Conservation (phyloP, 2,113 vertebrate genomes). For the Aplodontia rufa region DNA sequence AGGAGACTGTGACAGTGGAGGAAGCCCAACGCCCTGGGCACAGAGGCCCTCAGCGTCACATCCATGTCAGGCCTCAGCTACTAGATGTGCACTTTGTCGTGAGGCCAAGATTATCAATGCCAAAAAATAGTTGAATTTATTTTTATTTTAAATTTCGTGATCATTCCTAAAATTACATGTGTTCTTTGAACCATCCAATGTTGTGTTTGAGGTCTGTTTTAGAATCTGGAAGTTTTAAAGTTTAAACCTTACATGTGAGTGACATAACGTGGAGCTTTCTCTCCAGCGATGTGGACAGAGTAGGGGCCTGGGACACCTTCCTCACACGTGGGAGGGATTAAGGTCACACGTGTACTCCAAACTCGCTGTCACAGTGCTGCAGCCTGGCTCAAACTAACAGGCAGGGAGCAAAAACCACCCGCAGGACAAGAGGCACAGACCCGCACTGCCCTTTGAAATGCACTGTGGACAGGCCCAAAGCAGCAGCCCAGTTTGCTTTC, state of each 20-base stretch:
- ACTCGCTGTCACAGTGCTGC: too few relatives aligned
- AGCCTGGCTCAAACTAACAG: background rate
- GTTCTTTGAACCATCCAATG: background rate
- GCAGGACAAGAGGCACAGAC: too few relatives aligned
- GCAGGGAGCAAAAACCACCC: background rate
- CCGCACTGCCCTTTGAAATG: background rate
- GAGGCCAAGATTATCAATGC: background rate
- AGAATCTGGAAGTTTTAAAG: background rate
- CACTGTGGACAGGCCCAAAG: too few relatives aligned
- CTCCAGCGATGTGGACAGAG: background rate
- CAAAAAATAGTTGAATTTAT: rapidly evolving
- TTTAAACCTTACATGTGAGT: background rate
- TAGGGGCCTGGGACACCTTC: too few relatives aligned
- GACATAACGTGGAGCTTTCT: background rate
- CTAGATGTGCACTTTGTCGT: background rate
- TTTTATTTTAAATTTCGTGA: background rate
- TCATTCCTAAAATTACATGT: background rate
- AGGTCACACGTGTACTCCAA: too few relatives aligned
- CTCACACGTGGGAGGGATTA: too few relatives aligned
- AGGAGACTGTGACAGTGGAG: too few relatives aligned
- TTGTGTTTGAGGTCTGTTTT: background rate
- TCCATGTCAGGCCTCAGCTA: too few relatives aligned
- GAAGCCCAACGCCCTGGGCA: too few relatives aligned
- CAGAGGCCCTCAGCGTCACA: too few relatives aligned
- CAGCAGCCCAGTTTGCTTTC: background rate